Conservation (phyloP, 2,113 vertebrate species). For the Rhinoderma darwinii region DNA sequence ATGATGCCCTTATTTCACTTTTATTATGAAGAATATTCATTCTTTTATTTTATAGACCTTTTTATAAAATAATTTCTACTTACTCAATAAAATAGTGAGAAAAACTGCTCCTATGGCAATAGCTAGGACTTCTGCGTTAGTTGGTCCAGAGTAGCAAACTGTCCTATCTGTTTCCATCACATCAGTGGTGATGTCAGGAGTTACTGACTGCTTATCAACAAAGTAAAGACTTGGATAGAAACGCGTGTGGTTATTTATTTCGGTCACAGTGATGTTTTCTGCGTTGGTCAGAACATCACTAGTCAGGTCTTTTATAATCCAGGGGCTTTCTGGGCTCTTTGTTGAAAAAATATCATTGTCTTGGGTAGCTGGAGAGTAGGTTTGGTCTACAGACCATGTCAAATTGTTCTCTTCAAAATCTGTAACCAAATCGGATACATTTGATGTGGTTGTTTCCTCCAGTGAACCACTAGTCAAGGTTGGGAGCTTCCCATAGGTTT, state of each 20-base stretch:
- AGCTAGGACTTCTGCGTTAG: slow-evolving; percentile 37
- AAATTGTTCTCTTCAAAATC: background rate
- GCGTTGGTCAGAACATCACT: background rate
- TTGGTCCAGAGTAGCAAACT: background rate
- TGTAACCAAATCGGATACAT: background rate
- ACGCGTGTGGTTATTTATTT: background rate
- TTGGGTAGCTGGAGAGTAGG: background rate
- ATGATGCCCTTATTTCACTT: no score
- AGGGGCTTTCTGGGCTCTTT: background rate
- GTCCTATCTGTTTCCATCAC: background rate
- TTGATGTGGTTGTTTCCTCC: background rate
- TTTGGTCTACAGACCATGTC: background rate
- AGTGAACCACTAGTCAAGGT: background rate
- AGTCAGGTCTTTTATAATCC: background rate
- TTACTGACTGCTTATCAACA: background rate
- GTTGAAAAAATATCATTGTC: background rate
- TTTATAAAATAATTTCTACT: slow-evolving; percentile 17
- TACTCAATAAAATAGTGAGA: slow-evolving; percentile 43
- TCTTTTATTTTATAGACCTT: background rate
- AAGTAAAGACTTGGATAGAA: background rate
- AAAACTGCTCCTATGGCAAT: slow-evolving; percentile 40
- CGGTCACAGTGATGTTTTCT: background rate
- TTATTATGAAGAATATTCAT: background rate
- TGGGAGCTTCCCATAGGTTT: background rate
- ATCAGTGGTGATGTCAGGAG: background rate